Evolutionary conservation across 2,888 invertebrate genomes (phyloP).

Genomic region (Trichopria drosophilae): DNA sequence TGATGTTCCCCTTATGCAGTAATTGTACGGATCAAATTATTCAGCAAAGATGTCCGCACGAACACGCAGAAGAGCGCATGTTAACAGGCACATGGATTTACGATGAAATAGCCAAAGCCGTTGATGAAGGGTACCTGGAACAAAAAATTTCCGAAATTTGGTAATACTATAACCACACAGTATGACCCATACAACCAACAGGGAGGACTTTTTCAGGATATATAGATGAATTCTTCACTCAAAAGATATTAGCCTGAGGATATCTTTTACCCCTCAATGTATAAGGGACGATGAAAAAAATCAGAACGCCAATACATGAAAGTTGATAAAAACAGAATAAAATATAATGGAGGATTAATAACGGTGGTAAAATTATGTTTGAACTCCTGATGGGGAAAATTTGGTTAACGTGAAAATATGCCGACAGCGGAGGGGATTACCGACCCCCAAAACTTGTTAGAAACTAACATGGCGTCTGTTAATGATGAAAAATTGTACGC

Average conservation of each 20-base stretch:
- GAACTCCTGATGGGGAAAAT: conserved; percentile 21
- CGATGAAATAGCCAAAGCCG: conserved; percentile 47
- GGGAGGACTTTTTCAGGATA: conserved; percentile 24
- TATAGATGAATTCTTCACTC: conserved; percentile 22
- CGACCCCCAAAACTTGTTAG: conserved; percentile 3
- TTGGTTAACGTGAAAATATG: conserved; percentile 13
- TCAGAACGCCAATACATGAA: conserved; percentile 8
- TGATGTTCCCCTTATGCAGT: conserved; percentile 51
- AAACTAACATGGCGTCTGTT: conserved; percentile 1
- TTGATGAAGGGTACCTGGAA: conserved; percentile 45
- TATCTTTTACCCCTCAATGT: conserved; percentile 23
- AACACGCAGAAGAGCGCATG: too few species aligned
- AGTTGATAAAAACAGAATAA: conserved; percentile 5
- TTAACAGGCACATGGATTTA: conserved; percentile 49
- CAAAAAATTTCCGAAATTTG: conserved; percentile 46
- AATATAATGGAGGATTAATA: conserved; percentile 14
- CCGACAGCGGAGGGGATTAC: background rate
- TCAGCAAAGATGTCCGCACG: conserved; percentile 43
- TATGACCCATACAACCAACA: conserved; percentile 32
- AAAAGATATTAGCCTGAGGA: conserved; percentile 22
- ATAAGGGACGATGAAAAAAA: conserved; percentile 1
- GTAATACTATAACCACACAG: conserved; percentile 42
- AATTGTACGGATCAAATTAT: conserved; percentile 43
- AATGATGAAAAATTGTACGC: conserved; percentile 3
- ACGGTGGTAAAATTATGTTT: conserved; percentile 14